Conservation (phyloP, 2,113 vertebrate species). For the Megaleporinus macrocephalus region DNA sequence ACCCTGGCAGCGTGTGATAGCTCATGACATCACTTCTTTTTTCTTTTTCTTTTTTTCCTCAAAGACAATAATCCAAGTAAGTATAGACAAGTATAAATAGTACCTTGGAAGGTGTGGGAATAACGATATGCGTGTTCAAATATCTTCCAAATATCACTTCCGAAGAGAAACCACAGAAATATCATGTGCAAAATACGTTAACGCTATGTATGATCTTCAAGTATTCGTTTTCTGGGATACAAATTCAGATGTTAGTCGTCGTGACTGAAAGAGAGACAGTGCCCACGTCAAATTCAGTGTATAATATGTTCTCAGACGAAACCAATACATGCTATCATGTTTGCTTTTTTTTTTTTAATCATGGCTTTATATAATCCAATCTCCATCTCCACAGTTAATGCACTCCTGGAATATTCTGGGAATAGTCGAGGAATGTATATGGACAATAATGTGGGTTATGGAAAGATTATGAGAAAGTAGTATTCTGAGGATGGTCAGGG, state of each 20-base stretch:
- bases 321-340: not conserved
- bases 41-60: not conserved
- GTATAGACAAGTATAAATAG: slow-evolving; percentile 13
- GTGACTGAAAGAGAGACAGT: slow-evolving; percentile 2
- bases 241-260: not conserved
- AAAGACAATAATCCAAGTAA: slow-evolving; percentile 3
- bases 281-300: not conserved
- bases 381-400: slow-evolving; percentile 20
- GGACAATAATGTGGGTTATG: not conserved
- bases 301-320: not conserved
- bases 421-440: not conserved
- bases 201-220: slow-evolving; percentile 29
- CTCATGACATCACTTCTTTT: slow-evolving; percentile 17
- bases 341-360: not conserved
- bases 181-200: slow-evolving; percentile 26
- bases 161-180: slow-evolving; percentile 23
- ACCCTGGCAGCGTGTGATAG: slow-evolving; percentile 9
- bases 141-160: not conserved
- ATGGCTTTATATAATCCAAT: not conserved
- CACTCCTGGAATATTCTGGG: slow-evolving; percentile 19
- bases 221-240: not conserved
- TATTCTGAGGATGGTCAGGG: slow-evolving; percentile 44
- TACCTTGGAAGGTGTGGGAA: not conserved
- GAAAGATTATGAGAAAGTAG: slow-evolving; percentile 24
- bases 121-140: slow-evolving; percentile 17